Evolutionary conservation across 2,888 invertebrate genomes (phyloP), one percentile per base, ranked within the genome.

Genomic region (Scotopteryx bipunctaria): DNA sequence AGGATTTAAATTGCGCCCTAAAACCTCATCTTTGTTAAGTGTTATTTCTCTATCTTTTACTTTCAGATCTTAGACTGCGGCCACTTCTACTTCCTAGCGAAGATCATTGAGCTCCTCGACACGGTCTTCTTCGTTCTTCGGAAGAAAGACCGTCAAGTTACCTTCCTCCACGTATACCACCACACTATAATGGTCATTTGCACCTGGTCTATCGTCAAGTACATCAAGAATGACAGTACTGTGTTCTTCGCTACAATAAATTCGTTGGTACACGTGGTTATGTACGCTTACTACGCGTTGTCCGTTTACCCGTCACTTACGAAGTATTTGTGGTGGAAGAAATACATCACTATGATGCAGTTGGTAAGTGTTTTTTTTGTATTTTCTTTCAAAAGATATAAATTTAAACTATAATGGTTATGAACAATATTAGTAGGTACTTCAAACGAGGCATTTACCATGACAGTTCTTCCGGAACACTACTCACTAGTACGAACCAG

Each of bases 101-200:
- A 95, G 80, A 77, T 95, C 5, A 83, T 94, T 0, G 95, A 95
- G 71, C 87, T 95, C 0, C 66, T 94, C 43, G 95, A 95, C 69
- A 95, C 95, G 0, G 92, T 95, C 1, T 97, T 97, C 85, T 97
- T 97, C 79, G 95, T 97, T 2, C 82, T 97, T 58, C 92, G 97
- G n/a, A 97, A 97, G 81, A 75, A 89, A 81, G 59, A 91, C 89
- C 67, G 92, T 25, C 97, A 97, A 79, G 93, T 97, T 0, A 92
- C 96, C 0, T 95, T 96, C 71, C 92, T 97, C 31, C 97, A 97
- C 73, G 94, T 97, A 0, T 97, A 96, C 73, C 97, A 97, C 78
- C 97, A 97, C 75, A 89, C 93, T 0, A 79, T 93, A 43, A 94
- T 94, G 75, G 94, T 93, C 48, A 68, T 94, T 91, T 93, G 93